phyloP scores from a whole-genome alignment of 2,113 vertebrate genomes.

The Psittacus erithacus region DNA sequence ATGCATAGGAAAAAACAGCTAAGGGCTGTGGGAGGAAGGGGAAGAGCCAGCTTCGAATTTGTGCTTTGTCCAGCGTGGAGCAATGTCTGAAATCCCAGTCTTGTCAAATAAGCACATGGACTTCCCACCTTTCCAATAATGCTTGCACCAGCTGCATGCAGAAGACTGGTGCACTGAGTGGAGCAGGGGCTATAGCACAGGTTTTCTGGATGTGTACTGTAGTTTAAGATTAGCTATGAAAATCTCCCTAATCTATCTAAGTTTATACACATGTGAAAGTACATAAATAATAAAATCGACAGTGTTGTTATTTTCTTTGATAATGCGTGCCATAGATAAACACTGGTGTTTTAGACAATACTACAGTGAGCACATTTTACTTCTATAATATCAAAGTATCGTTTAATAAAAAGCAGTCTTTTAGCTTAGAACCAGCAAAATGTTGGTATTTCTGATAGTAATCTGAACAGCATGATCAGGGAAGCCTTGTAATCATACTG shows the following conservation, averaged over 20 bases:
- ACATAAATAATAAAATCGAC: background rate
- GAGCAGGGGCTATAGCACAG: background rate
- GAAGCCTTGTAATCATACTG: background rate
- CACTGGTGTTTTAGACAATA: background rate
- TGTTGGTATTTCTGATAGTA: background rate
- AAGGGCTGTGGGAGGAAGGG: background rate
- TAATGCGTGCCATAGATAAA: background rate
- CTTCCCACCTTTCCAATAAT: background rate
- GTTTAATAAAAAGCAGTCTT: background rate
- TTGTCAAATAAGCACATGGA: fast-evolving
- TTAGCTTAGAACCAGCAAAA: background rate
- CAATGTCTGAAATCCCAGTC: background rate
- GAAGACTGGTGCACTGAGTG: background rate
- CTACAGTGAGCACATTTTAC: background rate
- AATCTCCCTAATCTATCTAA: background rate
- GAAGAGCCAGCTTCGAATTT: background rate
- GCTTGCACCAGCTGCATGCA: background rate
- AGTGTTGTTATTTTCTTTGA: background rate
- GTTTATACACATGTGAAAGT: background rate
- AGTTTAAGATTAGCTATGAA: background rate
- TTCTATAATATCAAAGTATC: background rate
- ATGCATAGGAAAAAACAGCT: background rate
- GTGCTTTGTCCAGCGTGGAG: background rate
- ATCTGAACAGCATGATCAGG: background rate
- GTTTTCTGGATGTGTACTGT: background rate